These are phyloP conservation scores for Sebastes trivittatus DNA, from an alignment of 2,797 vertebrate genomes.

Conservation along the genomic window DNA sequence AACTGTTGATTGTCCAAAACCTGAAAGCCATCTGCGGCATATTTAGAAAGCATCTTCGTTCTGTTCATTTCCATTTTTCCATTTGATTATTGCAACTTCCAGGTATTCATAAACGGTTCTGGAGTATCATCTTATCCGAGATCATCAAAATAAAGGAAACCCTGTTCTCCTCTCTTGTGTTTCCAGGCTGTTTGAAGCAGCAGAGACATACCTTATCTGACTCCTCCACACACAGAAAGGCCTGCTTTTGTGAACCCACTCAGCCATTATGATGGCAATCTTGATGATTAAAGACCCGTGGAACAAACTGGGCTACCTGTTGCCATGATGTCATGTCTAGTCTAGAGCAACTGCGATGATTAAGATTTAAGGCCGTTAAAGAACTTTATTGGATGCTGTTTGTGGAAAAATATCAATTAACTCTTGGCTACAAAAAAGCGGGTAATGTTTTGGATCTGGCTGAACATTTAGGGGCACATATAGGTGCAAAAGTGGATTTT, in stretches of 20 bases:
- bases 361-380: slow-evolving; percentile 72
- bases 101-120: slow-evolving; percentile 20
- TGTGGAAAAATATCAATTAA: slow-evolving; percentile 81
- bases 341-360: slow-evolving; percentile 67
- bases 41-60: slow-evolving; percentile 19
- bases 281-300: slow-evolving; percentile 74
- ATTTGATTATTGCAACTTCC: slow-evolving; percentile 3
- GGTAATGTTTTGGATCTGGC: slow-evolving; percentile 58
- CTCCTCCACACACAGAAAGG: slow-evolving; percentile 63
- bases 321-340: slow-evolving; percentile 83
- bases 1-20: slow-evolving; percentile 47
- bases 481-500: slow-evolving; percentile 44
- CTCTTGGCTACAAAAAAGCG: slow-evolving; percentile 51
- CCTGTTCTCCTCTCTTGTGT: slow-evolving; percentile 48
- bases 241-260: slow-evolving; percentile 68
- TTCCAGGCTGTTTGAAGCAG: slow-evolving; percentile 53
- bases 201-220: slow-evolving; percentile 66
- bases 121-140: slow-evolving; percentile 37
- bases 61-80: slow-evolving; percentile 6
- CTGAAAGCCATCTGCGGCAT: slow-evolving; percentile 33
- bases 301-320: slow-evolving; percentile 77
- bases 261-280: slow-evolving; percentile 76
- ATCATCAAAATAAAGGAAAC: slow-evolving; percentile 59
- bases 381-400: slow-evolving; percentile 68
- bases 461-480: slow-evolving; percentile 41